These are phyloP conservation scores for Hirtodrosophila duncani DNA, from an alignment of 2,888 invertebrate species.

Conservation along the genomic window DNA sequence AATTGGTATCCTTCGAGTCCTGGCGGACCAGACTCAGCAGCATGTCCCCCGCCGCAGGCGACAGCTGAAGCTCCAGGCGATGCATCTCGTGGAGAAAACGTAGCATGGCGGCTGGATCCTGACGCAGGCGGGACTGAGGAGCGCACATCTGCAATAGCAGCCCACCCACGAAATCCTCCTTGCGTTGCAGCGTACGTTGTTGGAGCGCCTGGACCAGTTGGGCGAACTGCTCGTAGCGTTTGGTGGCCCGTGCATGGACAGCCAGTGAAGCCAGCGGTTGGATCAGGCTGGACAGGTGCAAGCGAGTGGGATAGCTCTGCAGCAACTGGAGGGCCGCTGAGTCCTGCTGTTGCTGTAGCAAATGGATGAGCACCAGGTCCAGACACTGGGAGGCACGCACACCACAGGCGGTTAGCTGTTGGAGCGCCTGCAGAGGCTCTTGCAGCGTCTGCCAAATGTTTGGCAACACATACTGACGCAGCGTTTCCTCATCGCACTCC, in stretches of 20 bases:
- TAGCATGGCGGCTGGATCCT: slow-evolving; percentile 77
- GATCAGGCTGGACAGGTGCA: slow-evolving; percentile 80
- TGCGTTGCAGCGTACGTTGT: slow-evolving; percentile 77
- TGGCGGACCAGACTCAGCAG: slow-evolving; percentile 57
- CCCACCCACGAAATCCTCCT: slow-evolving; percentile 81
- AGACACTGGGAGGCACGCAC: slow-evolving; percentile 63
- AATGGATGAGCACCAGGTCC: slow-evolving; percentile 60
- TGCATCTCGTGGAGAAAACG: slow-evolving; percentile 78
- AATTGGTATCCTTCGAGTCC: slow-evolving; percentile 4
- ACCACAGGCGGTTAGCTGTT: slow-evolving; percentile 65
- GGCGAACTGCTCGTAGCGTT: slow-evolving; percentile 79
- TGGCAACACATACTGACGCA: slow-evolving; percentile 81
- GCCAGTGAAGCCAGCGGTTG: slow-evolving; percentile 79
- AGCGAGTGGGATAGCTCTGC: slow-evolving; percentile 78
- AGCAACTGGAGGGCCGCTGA: slow-evolving; percentile 43
- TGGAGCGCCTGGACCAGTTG: slow-evolving; percentile 79
- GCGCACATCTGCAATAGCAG: slow-evolving; percentile 80
- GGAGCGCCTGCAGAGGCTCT: slow-evolving; percentile 60
- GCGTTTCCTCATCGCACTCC: slow-evolving; percentile 81
- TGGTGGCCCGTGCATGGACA: slow-evolving; percentile 75
- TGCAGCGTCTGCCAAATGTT: slow-evolving; percentile 72
- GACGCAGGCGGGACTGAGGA: slow-evolving; percentile 76
- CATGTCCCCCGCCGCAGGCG: slow-evolving; percentile 79
- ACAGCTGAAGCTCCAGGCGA: slow-evolving; percentile 77
- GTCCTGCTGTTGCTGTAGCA: slow-evolving; percentile 62